phyloP scores from a whole-genome alignment of 2,797 vertebrate genomes.

The Myotis vivesi region DNA sequence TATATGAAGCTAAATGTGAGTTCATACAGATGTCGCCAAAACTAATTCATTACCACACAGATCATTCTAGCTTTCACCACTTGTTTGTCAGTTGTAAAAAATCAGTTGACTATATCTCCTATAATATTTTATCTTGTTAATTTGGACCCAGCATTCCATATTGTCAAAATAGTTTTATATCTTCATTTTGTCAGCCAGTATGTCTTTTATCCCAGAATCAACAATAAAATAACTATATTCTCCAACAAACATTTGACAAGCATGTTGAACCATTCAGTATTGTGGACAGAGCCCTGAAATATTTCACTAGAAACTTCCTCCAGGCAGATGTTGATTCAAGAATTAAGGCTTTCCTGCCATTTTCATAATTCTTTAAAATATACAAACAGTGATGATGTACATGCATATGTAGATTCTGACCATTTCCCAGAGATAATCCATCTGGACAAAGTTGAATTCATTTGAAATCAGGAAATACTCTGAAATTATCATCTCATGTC shows the following conservation, averaged over 20 bases:
- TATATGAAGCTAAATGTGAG: not conserved
- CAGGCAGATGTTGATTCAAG: not conserved
- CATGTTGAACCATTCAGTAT: not conserved
- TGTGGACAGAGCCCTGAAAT: not conserved
- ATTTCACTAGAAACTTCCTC: conserved; percentile 18
- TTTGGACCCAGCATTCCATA: not conserved
- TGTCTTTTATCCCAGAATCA: not conserved
- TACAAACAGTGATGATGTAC: not conserved
- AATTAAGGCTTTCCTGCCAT: not conserved
- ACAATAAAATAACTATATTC: not conserved
- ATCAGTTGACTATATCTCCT: not conserved
- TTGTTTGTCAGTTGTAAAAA: not conserved
- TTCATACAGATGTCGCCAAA: not conserved
- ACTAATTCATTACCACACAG: not conserved
- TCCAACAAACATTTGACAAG: conserved; percentile 35
- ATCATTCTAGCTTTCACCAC: conserved; percentile 5
- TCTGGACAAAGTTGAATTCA: not conserved
- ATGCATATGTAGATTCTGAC: not conserved
- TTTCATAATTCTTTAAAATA: conserved; percentile 29
- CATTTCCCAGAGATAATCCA: not conserved
- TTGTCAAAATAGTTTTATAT: not conserved
- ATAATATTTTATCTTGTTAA: not conserved
- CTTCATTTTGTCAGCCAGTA: conserved; percentile 29
- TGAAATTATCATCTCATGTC: not conserved
- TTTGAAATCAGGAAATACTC: not conserved